Evolutionary conservation across 2,113 vertebrate species (phyloP).

Genomic region (Heterotis niloticus): DNA sequence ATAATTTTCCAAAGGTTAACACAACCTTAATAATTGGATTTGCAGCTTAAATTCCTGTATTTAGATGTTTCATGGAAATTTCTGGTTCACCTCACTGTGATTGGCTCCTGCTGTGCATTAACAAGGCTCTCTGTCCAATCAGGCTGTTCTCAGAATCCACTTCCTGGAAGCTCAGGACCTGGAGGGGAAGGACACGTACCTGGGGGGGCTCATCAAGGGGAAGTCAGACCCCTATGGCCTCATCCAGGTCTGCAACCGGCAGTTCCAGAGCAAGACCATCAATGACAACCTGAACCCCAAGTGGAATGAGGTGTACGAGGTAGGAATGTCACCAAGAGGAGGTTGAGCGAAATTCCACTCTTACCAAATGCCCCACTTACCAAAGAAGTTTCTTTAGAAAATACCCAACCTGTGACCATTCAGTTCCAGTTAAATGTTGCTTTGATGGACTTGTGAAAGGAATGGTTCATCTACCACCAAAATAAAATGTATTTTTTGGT

Average conservation of each 20-base stretch:
- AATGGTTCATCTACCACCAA: no score
- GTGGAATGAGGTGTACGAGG: constrained; percentile 97
- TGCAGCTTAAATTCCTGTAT: no score
- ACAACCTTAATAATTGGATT: neutral
- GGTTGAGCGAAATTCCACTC: no score
- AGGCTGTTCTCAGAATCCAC: constrained; percentile 93
- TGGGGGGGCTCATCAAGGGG: constrained; percentile 89
- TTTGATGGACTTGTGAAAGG: no score
- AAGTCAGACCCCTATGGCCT: constrained; percentile 96
- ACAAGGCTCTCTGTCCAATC: constrained; percentile 15
- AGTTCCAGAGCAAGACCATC: constrained; percentile 91
- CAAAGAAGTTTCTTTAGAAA: no score
- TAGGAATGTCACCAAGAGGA: constrained; percentile 41
- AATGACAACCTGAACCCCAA: constrained; percentile 90
- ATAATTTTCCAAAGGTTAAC: neutral
- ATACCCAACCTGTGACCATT: no score
- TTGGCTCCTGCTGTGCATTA: constrained; percentile 7
- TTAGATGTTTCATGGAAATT: no score
- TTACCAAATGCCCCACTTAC: no score
- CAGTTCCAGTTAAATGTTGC: neutral
- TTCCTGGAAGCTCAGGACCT: constrained; percentile 93
- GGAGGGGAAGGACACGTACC: constrained; percentile 86
- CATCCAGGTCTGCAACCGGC: constrained; percentile 83
- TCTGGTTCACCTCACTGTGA: neutral
- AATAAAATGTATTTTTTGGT: constrained; percentile 4